These are phyloP conservation scores for Callithrix jacchus DNA, from an alignment of 2,113 vertebrate species.

Conservation along the genomic window DNA sequence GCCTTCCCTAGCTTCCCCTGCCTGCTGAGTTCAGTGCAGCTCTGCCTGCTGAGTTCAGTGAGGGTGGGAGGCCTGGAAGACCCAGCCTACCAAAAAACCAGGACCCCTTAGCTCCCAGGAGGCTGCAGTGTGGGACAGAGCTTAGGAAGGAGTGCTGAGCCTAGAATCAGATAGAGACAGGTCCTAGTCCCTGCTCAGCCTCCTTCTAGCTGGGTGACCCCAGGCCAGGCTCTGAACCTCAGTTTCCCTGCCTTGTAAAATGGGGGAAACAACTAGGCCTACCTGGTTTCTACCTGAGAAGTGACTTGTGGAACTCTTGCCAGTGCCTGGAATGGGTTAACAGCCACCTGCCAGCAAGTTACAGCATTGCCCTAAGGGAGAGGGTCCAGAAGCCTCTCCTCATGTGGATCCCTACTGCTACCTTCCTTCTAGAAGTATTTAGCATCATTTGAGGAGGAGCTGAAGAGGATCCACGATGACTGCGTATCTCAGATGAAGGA, in stretches of 20 bases:
- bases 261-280: not conserved
- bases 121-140: not conserved
- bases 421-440: slow-evolving; percentile 67
- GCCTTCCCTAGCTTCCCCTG: not conserved
- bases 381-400: not conserved
- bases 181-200: not conserved
- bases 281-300: not conserved
- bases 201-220: not conserved
- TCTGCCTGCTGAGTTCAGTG: not conserved
- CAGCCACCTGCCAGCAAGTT: not conserved
- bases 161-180: not conserved
- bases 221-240: not conserved
- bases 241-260: not conserved
- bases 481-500: accelerated
- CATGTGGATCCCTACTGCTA: not conserved
- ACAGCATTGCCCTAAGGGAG: not conserved
- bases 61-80: not conserved
- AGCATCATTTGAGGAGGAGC: slow-evolving; percentile 35
- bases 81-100: not conserved
- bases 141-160: not conserved
- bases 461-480: slow-evolving; percentile 42
- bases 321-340: not conserved
- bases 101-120: not conserved
- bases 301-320: not conserved
- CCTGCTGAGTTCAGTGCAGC: not conserved